Evolutionary conservation across 2,888 invertebrate species (phyloP).

Genomic region (Acanthosepion pharaonis): DNA sequence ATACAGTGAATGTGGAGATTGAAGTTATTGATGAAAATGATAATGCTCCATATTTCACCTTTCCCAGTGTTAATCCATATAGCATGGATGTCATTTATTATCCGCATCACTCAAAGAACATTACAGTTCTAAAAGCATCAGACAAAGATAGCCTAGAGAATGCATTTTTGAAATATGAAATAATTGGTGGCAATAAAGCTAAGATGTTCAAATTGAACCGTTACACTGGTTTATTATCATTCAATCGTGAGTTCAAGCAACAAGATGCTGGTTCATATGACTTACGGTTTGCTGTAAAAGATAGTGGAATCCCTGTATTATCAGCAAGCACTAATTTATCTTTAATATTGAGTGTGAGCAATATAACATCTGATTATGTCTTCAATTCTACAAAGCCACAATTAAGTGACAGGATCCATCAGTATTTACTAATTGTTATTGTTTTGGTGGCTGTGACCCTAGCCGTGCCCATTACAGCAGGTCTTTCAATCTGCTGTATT

Average conservation of each 20-base stretch:
- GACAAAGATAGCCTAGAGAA: background rate
- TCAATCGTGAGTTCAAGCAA: background rate
- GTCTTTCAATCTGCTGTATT: conserved; percentile 2
- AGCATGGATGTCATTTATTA: background rate
- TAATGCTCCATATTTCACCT: conserved; percentile 33
- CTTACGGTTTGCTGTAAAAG: background rate
- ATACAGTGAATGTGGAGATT: conserved; percentile 14
- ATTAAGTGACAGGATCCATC: background rate
- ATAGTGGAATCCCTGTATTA: background rate
- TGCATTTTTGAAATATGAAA: background rate
- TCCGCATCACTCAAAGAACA: background rate
- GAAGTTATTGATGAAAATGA: background rate
- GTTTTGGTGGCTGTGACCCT: background rate
- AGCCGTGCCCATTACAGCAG: background rate
- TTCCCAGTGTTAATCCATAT: background rate
- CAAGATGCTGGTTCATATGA: background rate
- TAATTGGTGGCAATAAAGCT: background rate
- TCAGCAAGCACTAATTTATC: background rate
- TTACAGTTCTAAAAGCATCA: background rate
- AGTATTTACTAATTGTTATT: background rate
- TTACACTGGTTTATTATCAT: conserved; percentile 9
- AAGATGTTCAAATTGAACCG: background rate
- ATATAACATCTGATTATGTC: background rate
- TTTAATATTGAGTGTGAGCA: background rate
- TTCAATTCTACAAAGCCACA: background rate